Percentiles rank a stretch among this genome's conserved stretches.
Evolutionary conservation across 2,797 vertebrate genomes (phyloP).

Genomic region (Gadopsis bispinosus): DNA sequence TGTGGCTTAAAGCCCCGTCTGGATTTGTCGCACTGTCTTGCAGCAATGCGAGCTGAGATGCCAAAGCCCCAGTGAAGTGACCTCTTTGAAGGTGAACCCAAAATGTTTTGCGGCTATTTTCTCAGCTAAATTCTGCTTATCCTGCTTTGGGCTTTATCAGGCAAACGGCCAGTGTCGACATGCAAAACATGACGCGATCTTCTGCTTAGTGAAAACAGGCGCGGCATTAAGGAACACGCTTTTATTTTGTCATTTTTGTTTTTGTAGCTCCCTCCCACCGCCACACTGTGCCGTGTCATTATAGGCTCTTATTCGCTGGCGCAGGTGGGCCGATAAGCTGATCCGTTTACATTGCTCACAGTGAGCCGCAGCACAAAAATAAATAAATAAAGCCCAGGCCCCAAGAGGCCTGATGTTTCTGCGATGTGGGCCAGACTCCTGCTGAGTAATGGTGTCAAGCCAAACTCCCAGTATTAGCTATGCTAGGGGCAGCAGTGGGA

Average conservation of each 20-base stretch:
- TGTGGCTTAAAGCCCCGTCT: conserved; percentile 68
- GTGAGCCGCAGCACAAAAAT: conserved; percentile 49
- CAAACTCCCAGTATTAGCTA: conserved; percentile 74
- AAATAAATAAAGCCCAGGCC: conserved; percentile 19
- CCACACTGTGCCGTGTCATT: conserved; percentile 48
- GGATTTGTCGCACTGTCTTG: conserved; percentile 69
- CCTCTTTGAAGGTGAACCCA: conserved; percentile 74
- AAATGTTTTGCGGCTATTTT: conserved; percentile 52
- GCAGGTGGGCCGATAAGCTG: conserved; percentile 61
- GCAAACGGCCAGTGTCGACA: conserved; percentile 28
- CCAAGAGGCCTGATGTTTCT: conserved; percentile 56
- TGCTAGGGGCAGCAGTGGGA: conserved; percentile 65
- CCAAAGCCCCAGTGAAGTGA: conserved; percentile 64
- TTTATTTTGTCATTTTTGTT: conserved; percentile 12
- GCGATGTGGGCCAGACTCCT: conserved; percentile 68
- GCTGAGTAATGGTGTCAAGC: conserved; percentile 78
- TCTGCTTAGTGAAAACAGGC: conserved; percentile 14
- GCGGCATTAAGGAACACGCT: not conserved
- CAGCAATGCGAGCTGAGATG: conserved; percentile 49
- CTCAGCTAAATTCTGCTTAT: conserved; percentile 48
- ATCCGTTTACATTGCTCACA: conserved; percentile 66
- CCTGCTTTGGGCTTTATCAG: conserved; percentile 31
- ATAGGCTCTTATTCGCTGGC: conserved; percentile 42
- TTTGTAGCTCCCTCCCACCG: conserved; percentile 10
- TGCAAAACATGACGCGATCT: conserved; percentile 25